Conservation (phyloP, 2,888 invertebrate species). For the Eulithis prunata region DNA sequence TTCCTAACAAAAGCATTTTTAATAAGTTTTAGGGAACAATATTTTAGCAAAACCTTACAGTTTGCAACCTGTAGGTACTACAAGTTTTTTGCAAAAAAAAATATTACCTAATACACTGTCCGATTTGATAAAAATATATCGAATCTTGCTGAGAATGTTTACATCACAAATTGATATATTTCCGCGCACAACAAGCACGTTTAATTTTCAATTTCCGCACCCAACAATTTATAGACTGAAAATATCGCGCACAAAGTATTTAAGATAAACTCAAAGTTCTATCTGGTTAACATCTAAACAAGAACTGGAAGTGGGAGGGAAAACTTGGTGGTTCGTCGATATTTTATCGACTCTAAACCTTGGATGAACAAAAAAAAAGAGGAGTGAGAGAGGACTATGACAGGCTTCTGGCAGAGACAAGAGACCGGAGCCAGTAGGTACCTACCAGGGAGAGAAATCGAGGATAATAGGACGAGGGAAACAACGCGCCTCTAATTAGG, state of each 20-base stretch:
- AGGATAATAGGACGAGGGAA: conserved; percentile 14
- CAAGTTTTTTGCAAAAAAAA: too few relatives aligned
- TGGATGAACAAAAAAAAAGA: conserved; percentile 42
- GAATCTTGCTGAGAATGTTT: too few relatives aligned
- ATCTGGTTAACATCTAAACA: conserved; percentile 35
- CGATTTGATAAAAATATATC: too few relatives aligned
- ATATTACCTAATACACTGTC: too few relatives aligned
- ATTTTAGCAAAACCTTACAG: too few relatives aligned
- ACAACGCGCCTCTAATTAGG: conserved; percentile 39
- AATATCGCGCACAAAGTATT: conserved; percentile 25
- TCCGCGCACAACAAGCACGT: background rate
- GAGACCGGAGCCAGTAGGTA: background rate
- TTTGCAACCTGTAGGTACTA: too few relatives aligned
- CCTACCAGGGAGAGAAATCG: background rate
- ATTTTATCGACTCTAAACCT: conserved; percentile 42
- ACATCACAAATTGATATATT: too few relatives aligned
- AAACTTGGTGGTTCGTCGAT: conserved; percentile 36
- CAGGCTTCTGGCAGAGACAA: conserved; percentile 39
- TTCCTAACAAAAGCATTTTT: too few relatives aligned
- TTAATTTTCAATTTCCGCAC: conserved; percentile 25
- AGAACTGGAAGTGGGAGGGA: conserved; percentile 29
- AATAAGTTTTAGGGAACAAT: too few relatives aligned
- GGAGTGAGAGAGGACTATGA: conserved; percentile 36
- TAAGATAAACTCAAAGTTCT: conserved; percentile 34
- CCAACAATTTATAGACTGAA: conserved; percentile 31